These are phyloP conservation scores for Strigamia crassipes DNA, from an alignment of 2,888 invertebrate species.

Conservation along the genomic window DNA sequence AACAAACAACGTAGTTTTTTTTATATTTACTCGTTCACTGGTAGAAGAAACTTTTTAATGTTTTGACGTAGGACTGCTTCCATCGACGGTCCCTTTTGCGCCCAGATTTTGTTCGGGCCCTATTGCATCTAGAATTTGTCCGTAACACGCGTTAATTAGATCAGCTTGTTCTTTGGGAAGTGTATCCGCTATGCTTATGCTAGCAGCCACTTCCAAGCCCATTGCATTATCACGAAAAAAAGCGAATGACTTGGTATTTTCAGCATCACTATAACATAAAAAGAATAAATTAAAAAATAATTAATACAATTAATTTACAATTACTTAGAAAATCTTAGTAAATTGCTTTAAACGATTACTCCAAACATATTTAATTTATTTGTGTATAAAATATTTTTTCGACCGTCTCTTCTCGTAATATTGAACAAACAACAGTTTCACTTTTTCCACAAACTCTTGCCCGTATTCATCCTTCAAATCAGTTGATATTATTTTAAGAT, in stretches of 20 bases:
- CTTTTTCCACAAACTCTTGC: conserved; percentile 34
- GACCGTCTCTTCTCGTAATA: conserved; percentile 25
- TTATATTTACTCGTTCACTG: too few species aligned
- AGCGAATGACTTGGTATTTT: background rate
- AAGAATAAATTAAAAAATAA: background rate
- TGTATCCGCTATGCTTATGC: too few species aligned
- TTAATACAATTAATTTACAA: background rate
- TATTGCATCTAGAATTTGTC: too few species aligned
- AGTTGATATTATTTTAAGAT: background rate
- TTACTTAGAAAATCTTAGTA: background rate
- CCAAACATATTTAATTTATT: conserved; percentile 62
- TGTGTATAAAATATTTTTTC: conserved; percentile 58
- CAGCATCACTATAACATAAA: background rate
- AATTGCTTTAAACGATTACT: conserved; percentile 52
- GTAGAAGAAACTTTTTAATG: too few species aligned
- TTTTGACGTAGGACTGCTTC: too few species aligned
- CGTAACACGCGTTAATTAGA: too few species aligned
- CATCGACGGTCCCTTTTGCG: too few species aligned
- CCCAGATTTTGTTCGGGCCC: too few species aligned
- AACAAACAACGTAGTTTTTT: too few species aligned
- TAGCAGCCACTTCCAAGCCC: conserved; percentile 54
- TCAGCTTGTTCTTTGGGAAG: too few species aligned
- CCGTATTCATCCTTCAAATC: conserved; percentile 36
- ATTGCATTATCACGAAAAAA: conserved; percentile 52
- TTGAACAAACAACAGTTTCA: background rate